phyloP scores from a whole-genome alignment of 2,113 vertebrate species.

The Sterna hirundo region DNA sequence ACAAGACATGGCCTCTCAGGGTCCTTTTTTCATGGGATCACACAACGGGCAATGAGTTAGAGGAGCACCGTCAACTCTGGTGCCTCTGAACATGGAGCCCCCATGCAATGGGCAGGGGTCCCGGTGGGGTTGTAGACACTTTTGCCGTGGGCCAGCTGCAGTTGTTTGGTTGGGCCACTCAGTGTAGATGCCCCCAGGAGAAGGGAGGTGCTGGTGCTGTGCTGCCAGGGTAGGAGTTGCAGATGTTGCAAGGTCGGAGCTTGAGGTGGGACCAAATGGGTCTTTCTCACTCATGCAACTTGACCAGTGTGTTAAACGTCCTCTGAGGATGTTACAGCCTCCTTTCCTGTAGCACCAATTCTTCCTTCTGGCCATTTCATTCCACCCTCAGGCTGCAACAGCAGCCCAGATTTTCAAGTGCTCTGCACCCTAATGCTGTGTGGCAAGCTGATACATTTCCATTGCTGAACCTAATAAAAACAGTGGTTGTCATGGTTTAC shows the following conservation, averaged over 20 bases:
- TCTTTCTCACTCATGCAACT: background rate
- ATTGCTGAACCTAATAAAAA: background rate
- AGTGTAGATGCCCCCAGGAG: fast-evolving
- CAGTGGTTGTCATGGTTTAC: slow-evolving; percentile 21
- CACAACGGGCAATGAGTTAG: background rate
- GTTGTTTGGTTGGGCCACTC: background rate
- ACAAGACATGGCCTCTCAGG: background rate
- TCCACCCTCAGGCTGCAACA: background rate
- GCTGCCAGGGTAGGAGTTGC: fast-evolving
- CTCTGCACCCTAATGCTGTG: background rate
- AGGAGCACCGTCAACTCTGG: background rate
- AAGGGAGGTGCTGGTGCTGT: background rate
- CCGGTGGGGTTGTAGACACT: background rate
- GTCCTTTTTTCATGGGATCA: background rate
- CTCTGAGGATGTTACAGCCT: background rate
- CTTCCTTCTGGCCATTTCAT: background rate
- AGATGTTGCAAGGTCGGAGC: background rate
- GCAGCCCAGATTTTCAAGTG: background rate
- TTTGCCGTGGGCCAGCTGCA: background rate
- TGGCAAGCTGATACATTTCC: background rate
- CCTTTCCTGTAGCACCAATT: background rate
- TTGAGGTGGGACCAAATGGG: background rate
- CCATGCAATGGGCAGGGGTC: background rate
- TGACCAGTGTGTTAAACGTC: background rate
- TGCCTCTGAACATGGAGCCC: background rate